These are phyloP conservation scores for Athrips mouffetella DNA, from an alignment of 2,888 invertebrate species.

Conservation along the genomic window DNA sequence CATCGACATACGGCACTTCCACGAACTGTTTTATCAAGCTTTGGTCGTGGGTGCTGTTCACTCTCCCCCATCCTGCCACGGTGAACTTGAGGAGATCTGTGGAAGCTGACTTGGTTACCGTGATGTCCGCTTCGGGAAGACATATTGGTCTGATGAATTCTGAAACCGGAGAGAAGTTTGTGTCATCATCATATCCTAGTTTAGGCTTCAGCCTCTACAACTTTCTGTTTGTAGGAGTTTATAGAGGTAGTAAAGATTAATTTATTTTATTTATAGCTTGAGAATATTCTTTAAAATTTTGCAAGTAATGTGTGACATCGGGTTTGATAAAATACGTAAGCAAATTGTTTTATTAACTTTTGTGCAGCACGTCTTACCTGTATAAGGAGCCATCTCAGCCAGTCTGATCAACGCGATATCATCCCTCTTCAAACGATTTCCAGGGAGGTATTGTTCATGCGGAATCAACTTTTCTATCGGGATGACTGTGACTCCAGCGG, in stretches of 20 bases:
- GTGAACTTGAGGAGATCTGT: constrained; percentile 24
- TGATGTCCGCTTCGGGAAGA: constrained; percentile 40
- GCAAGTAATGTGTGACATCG: neutral
- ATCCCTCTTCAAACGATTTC: constrained; percentile 29
- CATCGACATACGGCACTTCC: constrained; percentile 33
- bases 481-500: constrained; percentile 50
- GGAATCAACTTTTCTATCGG: constrained; percentile 53
- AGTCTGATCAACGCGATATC: constrained; percentile 72
- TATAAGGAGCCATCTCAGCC: constrained; percentile 47
- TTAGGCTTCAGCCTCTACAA: too few relatives aligned
- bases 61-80: constrained; percentile 74
- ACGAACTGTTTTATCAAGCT: constrained; percentile 43
- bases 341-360: neutral
- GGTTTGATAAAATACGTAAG: neutral
- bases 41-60: constrained; percentile 40
- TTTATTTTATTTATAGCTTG: too few relatives aligned
- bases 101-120: constrained; percentile 11
- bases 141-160: constrained; percentile 60
- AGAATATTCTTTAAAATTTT: neutral
- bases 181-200: neutral
- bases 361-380: too few relatives aligned
- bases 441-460: constrained; percentile 58
- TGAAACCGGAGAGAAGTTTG: constrained; percentile 17
- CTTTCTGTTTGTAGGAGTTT: too few relatives aligned
- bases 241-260: too few relatives aligned